These are phyloP conservation scores for Bagarius yarrelli DNA, from an alignment of 2,113 vertebrate genomes.

Conservation along the genomic window DNA sequence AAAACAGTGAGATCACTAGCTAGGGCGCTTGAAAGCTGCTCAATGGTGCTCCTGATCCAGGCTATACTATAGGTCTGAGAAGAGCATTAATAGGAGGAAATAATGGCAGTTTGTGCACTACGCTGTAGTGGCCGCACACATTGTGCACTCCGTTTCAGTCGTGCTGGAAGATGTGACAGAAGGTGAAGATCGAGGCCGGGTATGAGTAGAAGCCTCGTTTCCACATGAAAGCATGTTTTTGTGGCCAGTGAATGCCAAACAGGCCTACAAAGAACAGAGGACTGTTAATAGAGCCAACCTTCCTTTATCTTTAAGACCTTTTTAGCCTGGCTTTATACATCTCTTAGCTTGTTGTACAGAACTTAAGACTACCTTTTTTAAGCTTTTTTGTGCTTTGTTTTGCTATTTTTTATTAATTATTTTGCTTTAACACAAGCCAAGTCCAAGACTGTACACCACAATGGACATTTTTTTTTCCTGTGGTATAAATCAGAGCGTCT, in stretches of 20 bases:
- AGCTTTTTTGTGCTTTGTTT: not conserved
- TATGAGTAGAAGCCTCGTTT: not conserved
- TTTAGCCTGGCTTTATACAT: conserved; percentile 15
- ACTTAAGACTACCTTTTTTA: not conserved
- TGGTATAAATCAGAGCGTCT: not conserved
- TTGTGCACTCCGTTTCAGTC: not conserved
- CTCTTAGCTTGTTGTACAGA: not conserved
- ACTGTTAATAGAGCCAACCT: conserved; percentile 34
- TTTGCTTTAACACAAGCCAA: not conserved
- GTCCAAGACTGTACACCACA: not conserved
- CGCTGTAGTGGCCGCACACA: not conserved
- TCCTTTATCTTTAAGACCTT: conserved; percentile 11
- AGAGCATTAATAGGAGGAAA: conserved; percentile 9
- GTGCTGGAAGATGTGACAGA: not conserved
- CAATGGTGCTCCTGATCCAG: conserved; percentile 13
- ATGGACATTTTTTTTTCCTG: not conserved
- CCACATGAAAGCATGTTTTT: conserved; percentile 28
- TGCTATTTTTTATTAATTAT: not conserved
- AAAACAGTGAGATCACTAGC: conserved; percentile 50
- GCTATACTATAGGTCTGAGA: conserved; percentile 28
- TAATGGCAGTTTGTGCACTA: conserved; percentile 5
- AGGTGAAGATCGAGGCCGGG: not conserved
- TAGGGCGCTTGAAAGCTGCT: not conserved
- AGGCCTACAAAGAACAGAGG: conserved; percentile 16
- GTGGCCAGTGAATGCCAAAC: conserved; percentile 25